phyloP scores from a whole-genome alignment of 2,888 invertebrate genomes.

The Danaus chrysippus region DNA sequence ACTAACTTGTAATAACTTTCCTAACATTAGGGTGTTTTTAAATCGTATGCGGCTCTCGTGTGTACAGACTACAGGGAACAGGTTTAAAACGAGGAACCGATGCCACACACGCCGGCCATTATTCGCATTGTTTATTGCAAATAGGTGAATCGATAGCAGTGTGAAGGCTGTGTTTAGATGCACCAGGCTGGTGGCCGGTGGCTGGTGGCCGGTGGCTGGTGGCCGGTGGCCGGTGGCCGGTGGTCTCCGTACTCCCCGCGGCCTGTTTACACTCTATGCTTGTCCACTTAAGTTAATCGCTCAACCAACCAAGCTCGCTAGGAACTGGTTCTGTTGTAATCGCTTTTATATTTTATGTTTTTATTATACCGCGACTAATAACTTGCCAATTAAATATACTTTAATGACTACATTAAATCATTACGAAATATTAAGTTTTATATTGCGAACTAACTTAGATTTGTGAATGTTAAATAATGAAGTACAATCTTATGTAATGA shows the following conservation, averaged over 20 bases:
- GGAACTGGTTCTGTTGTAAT: background rate
- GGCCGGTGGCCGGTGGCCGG: too few species aligned
- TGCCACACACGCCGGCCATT: conserved; percentile 31
- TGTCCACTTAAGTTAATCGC: conserved; percentile 46
- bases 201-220: too few species aligned
- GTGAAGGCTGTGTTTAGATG: conserved; percentile 37
- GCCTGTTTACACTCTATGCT: conserved; percentile 43
- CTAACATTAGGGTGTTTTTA: background rate
- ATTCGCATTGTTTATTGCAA: conserved; percentile 34
- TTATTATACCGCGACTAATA: too few species aligned
- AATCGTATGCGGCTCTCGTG: conserved; percentile 13
- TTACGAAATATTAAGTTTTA: background rate
- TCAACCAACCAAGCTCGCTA: conserved; percentile 23
- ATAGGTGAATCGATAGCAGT: conserved; percentile 27
- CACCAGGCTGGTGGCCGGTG: conserved; percentile 39
- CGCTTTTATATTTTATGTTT: background rate
- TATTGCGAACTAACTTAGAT: too few species aligned
- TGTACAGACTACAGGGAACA: conserved; percentile 16
- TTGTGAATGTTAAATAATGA: too few species aligned
- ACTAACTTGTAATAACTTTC: too few species aligned
- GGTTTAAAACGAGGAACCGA: conserved; percentile 23
- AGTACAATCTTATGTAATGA: too few species aligned
- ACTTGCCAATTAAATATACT: too few species aligned
- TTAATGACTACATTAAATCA: background rate
- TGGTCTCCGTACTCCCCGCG: conserved; percentile 36